Evolutionary conservation across 2,888 invertebrate species (phyloP).

Genomic region (Heliconius erato): DNA sequence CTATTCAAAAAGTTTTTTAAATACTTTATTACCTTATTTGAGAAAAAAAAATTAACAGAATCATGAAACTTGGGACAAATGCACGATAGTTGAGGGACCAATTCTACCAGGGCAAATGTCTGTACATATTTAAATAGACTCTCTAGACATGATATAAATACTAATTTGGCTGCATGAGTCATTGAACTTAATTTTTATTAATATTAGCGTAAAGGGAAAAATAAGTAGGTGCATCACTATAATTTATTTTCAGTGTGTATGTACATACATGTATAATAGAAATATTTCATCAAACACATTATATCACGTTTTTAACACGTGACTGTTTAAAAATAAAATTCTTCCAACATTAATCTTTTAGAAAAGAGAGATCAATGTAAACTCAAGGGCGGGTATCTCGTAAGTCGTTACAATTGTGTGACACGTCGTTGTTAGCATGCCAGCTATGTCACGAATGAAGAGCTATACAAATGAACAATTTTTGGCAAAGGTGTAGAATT

Average conservation of each 20-base stretch:
- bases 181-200: no score
- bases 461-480: constrained; percentile 27
- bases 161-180: no score
- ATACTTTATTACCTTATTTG: no score
- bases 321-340: constrained; percentile 24
- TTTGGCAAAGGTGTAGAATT: constrained; percentile 68
- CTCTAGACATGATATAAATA: no score
- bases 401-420: constrained; percentile 29
- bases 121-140: no score
- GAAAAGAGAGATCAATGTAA: constrained; percentile 30
- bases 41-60: no score
- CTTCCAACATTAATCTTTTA: constrained; percentile 14
- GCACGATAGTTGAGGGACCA: no score
- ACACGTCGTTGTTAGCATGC: constrained; percentile 29
- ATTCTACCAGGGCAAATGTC: no score
- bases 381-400: constrained; percentile 28
- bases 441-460: constrained; percentile 30
- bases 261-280: background rate
- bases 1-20: no score
- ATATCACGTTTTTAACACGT: constrained; percentile 3
- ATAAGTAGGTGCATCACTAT: no score
- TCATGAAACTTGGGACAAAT: no score
- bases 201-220: no score
- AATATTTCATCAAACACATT: background rate
- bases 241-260: background rate